phyloP scores from a whole-genome alignment of 2,113 vertebrate species.

The Pyxicephalus adspersus region DNA sequence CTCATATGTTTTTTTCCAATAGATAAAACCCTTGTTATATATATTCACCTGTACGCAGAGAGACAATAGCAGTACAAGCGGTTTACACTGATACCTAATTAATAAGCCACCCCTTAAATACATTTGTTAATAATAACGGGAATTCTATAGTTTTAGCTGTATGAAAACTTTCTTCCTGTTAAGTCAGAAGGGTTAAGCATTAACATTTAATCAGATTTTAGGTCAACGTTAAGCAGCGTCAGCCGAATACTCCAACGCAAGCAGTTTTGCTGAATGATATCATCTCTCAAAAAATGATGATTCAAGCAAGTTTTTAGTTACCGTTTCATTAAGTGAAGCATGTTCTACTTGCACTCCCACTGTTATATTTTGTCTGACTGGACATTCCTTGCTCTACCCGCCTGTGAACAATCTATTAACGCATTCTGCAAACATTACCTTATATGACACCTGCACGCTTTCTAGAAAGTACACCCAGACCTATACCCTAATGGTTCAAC shows the following conservation, averaged over 20 bases:
- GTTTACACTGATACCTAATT: too few species aligned
- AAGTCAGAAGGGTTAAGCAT: slow-evolving; percentile 2
- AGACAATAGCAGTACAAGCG: too few species aligned
- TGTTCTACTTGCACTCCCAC: slow-evolving; percentile 12
- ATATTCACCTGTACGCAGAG: too few species aligned
- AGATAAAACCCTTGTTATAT: too few species aligned
- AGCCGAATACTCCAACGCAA: slow-evolving; percentile 12
- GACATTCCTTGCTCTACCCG: not conserved
- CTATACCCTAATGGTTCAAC: too few species aligned
- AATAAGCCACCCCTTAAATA: too few species aligned
- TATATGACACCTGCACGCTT: not conserved
- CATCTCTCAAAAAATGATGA: slow-evolving; percentile 34
- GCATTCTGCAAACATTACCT: not conserved
- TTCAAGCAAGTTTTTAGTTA: slow-evolving; percentile 19
- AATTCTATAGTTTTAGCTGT: not conserved
- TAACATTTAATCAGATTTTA: slow-evolving; percentile 40
- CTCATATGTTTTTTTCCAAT: too few species aligned
- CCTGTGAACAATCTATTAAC: not conserved
- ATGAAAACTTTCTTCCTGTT: not conserved
- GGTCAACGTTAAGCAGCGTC: slow-evolving; percentile 30
- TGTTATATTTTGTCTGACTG: slow-evolving; percentile 8
- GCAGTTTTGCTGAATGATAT: slow-evolving; percentile 37
- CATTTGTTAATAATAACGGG: too few species aligned
- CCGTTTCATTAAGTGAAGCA: slow-evolving; percentile 18
- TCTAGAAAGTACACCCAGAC: too few species aligned